These are phyloP conservation scores for Dendrolimus punctatus DNA, from an alignment of 1,140 invertebrate genomes.

Conservation along the genomic window DNA sequence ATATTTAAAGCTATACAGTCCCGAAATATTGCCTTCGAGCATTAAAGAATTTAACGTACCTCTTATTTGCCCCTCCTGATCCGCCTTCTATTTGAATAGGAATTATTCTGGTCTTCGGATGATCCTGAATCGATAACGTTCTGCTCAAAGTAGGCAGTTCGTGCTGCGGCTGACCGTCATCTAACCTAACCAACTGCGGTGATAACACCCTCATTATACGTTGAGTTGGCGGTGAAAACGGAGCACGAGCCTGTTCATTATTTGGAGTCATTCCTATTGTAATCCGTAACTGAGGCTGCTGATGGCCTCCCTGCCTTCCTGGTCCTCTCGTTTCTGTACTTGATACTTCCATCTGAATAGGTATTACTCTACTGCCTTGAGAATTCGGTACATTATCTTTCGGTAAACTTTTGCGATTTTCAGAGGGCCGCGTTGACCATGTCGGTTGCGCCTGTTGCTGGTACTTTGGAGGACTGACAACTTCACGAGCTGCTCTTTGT, in stretches of 20 bases:
- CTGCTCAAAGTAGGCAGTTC: conserved; percentile 55
- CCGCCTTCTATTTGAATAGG: conserved; percentile 70
- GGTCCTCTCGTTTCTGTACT: conserved; percentile 48
- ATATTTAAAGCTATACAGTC: no score
- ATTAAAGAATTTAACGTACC: conserved; percentile 24
- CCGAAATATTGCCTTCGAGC: background rate
- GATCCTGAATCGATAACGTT: conserved; percentile 44
- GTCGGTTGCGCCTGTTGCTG: conserved; percentile 52
- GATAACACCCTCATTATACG: conserved; percentile 65
- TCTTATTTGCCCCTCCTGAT: conserved; percentile 52
- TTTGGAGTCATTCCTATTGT: conserved; percentile 60
- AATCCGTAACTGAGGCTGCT: conserved; percentile 62
- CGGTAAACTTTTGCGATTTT: conserved; percentile 62
- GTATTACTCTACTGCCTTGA: conserved; percentile 50
- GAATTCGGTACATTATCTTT: conserved; percentile 36
- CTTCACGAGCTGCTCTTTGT: conserved; percentile 46
- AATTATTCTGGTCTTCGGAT: conserved; percentile 69
- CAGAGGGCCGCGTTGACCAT: conserved; percentile 60
- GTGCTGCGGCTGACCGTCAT: conserved; percentile 39
- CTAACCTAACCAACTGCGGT: conserved; percentile 60
- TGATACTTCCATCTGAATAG: conserved; percentile 67
- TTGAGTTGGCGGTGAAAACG: conserved; percentile 60
- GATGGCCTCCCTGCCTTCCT: conserved; percentile 32
- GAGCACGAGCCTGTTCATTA: conserved; percentile 24
- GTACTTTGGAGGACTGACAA: conserved; percentile 55